Base-by-base conservation (phyloP, 2,888 invertebrate genomes). In the Dorcus hopei region DNA sequence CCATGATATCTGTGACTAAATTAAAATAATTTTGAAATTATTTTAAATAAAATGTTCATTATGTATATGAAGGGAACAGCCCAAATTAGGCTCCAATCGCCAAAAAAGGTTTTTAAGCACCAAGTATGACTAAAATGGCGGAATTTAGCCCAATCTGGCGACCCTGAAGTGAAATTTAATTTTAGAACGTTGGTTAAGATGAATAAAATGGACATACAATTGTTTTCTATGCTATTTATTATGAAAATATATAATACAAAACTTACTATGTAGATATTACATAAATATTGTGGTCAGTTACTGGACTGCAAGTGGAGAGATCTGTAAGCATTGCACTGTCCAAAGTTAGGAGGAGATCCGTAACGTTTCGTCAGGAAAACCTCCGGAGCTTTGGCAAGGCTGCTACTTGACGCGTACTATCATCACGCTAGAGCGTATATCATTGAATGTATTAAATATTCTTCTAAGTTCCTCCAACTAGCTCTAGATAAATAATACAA, bases 231-330 rank as follows among this genome's bases (percentile, higher is more conserved):
- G 70, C 79, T 79, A 79, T 79, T 79, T 79, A 79, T 79, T 79
- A 79, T 79, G 79, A 79, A 79, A 79, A 79, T 79, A 79, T 79
- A 79, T 79, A 79, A 78, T 79, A 79, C 79, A 79, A 79, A 79
- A 79, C 78, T 79, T 77, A 77, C 78, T 79, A 79, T 77, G 76
- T 70, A 66, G 70, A 70, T 67, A 72, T 71, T 70, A 64, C 62
- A 66, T 72, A 74, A 70, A 69, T 72, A 74, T 74, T 74, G 77
- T 79, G 79, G 79, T 78, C 79, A 77, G 74, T 74, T 77, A 77
- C 75, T 77, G 78, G 77, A 78, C 77, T 78, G 77, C 76, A 75
- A 70, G 76, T 77, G 75, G 77, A 75, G 75, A 77, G 75, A 72
- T 72, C 61, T 61, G 63, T 61, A 65, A 63, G 63, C 65, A 63